A percentile compares a stretch with the other conserved stretches of the same genome.
phyloP scores from a whole-genome alignment of 2,888 invertebrate species.

The Psylliodes chrysocephalus region DNA sequence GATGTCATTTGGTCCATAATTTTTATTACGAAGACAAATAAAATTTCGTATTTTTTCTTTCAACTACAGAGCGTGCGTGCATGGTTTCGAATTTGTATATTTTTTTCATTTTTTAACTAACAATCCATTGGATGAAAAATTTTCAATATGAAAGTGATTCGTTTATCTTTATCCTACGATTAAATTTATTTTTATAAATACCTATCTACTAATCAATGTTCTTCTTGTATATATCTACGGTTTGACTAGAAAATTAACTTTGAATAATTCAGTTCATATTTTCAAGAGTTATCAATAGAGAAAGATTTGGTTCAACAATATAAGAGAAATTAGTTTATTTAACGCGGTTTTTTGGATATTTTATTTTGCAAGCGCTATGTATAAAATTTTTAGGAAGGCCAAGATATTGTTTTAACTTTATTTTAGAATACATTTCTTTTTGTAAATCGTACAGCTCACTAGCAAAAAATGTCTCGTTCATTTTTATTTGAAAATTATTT shows the following conservation, averaged over 20 bases:
- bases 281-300: slow-evolving; percentile 14
- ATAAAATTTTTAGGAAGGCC: slow-evolving; percentile 1
- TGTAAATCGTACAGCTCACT: not conserved
- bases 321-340: slow-evolving; percentile 5
- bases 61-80: not conserved
- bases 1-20: no score
- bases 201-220: slow-evolving; percentile 23
- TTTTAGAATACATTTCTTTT: not conserved
- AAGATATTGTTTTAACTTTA: not conserved
- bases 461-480: no score
- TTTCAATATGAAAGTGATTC: slow-evolving; percentile 34
- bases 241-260: slow-evolving; percentile 33
- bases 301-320: slow-evolving; percentile 10
- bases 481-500: no score
- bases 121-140: slow-evolving; percentile 39
- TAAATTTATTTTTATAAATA: slow-evolving; percentile 28
- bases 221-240: slow-evolving; percentile 23
- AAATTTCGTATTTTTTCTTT: not conserved
- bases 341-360: not conserved
- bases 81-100: slow-evolving; percentile 4
- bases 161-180: slow-evolving; percentile 6
- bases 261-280: slow-evolving; percentile 23
- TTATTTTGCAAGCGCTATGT: slow-evolving; percentile 10
- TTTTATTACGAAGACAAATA: not conserved
- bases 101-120: slow-evolving; percentile 22